These are phyloP conservation scores for Hesperia comma DNA, from an alignment of 2,888 invertebrate genomes.

Conservation along the genomic window DNA sequence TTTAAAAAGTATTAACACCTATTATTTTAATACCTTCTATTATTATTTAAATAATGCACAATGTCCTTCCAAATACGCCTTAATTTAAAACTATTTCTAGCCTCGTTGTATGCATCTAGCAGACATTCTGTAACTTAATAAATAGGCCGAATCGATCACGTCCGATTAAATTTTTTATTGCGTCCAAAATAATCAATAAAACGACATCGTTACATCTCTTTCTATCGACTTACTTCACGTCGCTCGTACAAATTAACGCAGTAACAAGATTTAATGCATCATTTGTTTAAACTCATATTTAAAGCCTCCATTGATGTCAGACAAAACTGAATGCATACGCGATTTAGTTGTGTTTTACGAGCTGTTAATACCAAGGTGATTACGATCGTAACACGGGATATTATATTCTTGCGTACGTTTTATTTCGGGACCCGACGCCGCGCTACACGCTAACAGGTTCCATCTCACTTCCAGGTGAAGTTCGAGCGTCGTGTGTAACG, in stretches of 20 bases:
- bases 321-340: conserved; percentile 26
- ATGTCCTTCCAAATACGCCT: not conserved
- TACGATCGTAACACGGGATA: conserved; percentile 17
- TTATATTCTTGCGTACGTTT: conserved; percentile 10
- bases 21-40: no score
- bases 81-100: conserved; percentile 46
- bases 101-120: not conserved
- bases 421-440: conserved; percentile 22
- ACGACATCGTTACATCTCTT: conserved; percentile 12
- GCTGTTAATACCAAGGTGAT: conserved; percentile 26
- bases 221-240: not conserved
- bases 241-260: not conserved
- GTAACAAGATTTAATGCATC: conserved; percentile 17
- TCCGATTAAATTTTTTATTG: conserved; percentile 44
- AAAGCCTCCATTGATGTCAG: conserved; percentile 12
- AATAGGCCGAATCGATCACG: conserved; percentile 59
- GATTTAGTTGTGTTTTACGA: conserved; percentile 14
- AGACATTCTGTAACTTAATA: not conserved
- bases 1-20: no score
- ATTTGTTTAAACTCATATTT: conserved; percentile 12
- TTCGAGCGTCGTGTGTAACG: conserved; percentile 32
- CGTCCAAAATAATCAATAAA: conserved; percentile 12
- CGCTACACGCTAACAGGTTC: conserved; percentile 37
- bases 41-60: no score
- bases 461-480: conserved; percentile 43